phyloP scores from a whole-genome alignment of 2,888 invertebrate species.

The Mimachlamys varia region DNA sequence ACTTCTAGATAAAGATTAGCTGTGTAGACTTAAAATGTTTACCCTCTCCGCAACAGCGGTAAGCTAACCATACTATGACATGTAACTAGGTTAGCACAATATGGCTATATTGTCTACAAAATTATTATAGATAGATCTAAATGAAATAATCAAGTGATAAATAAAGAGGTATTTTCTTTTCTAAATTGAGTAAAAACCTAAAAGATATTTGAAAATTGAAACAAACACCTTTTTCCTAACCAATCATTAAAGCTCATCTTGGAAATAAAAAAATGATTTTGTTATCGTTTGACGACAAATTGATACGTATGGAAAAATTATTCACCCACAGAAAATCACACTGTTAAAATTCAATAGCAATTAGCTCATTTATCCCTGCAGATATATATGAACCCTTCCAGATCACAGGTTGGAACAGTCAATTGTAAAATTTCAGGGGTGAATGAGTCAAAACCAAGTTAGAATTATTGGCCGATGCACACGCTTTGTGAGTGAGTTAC shows the following conservation, averaged over 20 bases:
- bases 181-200: too few species aligned
- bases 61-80: not conserved
- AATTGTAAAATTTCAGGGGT: too few species aligned
- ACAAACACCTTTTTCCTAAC: too few species aligned
- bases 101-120: not conserved
- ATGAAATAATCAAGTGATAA: not conserved
- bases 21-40: not conserved
- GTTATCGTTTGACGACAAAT: not conserved
- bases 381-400: too few species aligned
- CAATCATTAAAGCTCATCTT: too few species aligned
- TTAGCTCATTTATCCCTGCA: too few species aligned
- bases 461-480: not conserved
- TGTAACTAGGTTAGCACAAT: not conserved
- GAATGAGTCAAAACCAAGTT: too few species aligned
- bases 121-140: not conserved
- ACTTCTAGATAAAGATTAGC: not conserved
- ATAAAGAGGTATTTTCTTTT: too few species aligned
- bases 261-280: too few species aligned
- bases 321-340: not conserved
- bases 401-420: too few species aligned
- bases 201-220: too few species aligned
- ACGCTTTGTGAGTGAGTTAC: conserved; percentile 32
- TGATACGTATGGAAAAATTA: not conserved
- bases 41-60: not conserved
- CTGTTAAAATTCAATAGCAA: not conserved